Evolutionary conservation across 2,797 vertebrate genomes (phyloP).

Genomic region (Propithecus perrieri): DNA sequence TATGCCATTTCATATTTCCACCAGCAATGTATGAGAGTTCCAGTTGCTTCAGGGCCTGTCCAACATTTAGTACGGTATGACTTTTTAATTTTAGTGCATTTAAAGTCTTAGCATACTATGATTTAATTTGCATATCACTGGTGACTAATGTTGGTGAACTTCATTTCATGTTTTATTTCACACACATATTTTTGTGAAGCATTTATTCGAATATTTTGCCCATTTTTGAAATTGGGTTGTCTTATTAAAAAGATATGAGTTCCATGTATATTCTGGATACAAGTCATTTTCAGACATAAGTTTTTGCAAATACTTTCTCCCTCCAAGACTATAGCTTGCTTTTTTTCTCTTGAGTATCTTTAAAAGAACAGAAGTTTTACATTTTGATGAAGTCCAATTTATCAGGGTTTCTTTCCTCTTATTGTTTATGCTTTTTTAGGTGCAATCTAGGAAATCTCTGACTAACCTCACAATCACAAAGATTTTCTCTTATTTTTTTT

Average conservation of each 20-base stretch:
- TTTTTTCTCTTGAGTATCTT: slow-evolving; percentile 3
- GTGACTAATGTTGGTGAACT: neutral
- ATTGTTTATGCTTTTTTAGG: neutral
- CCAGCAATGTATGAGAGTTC: neutral
- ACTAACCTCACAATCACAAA: neutral
- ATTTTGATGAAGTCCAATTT: slow-evolving; percentile 8
- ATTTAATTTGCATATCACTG: slow-evolving; percentile 5
- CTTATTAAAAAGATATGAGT: neutral
- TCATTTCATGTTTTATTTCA: neutral
- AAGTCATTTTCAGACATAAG: neutral
- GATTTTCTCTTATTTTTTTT: slow-evolving; percentile 26
- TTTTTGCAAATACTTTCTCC: neutral
- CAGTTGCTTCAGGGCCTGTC: neutral
- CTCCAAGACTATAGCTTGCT: neutral
- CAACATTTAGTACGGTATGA: neutral
- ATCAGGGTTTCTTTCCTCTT: neutral
- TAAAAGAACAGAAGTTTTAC: neutral
- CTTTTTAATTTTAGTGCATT: neutral
- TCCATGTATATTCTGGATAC: neutral
- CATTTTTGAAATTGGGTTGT: neutral
- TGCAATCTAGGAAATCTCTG: neutral
- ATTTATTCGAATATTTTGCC: neutral
- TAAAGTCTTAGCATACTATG: neutral
- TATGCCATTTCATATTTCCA: neutral
- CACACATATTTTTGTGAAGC: neutral